Evolutionary conservation across 2,797 vertebrate species (phyloP).

Genomic region (Enteromius unitaeniatus): DNA sequence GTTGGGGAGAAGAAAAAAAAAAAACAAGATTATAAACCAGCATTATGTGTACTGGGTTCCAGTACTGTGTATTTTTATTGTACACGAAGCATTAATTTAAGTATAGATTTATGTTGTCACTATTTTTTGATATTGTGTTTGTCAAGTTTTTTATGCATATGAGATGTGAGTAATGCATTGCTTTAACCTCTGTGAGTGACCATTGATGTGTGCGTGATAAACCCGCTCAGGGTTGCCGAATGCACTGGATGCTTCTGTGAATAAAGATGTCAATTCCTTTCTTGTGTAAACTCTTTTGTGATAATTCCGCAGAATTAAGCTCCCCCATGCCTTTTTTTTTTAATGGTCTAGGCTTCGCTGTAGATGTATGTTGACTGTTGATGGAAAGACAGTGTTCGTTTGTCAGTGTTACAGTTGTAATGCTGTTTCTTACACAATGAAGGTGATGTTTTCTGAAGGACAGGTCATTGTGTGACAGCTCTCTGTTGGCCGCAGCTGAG

Average conservation of each 20-base stretch:
- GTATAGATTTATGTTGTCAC: conserved; percentile 61
- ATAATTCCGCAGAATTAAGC: conserved; percentile 54
- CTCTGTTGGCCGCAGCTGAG: neutral
- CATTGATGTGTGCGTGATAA: conserved; percentile 47
- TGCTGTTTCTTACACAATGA: conserved; percentile 35
- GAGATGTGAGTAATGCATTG: conserved; percentile 43
- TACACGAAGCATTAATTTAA: conserved; percentile 63
- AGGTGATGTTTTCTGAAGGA: conserved; percentile 13
- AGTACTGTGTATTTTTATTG: conserved; percentile 54
- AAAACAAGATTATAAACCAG: conserved; percentile 52
- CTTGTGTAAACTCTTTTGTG: conserved; percentile 58
- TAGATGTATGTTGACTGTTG: conserved; percentile 36
- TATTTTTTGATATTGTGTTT: conserved; percentile 56
- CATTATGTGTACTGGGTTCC: conserved; percentile 64
- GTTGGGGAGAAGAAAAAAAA: neutral
- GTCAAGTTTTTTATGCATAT: conserved; percentile 54
- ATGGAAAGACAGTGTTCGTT: conserved; percentile 41
- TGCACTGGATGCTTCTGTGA: conserved; percentile 69
- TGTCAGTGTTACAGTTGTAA: conserved; percentile 57
- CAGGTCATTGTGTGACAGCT: conserved; percentile 3
- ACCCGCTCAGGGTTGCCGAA: conserved; percentile 39
- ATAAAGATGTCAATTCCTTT: conserved; percentile 51
- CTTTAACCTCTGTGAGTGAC: conserved; percentile 53
- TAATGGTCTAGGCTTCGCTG: conserved; percentile 28
- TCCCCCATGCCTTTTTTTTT: conserved; percentile 2